Percentiles rank a stretch among this genome's conserved stretches.
phyloP scores from a whole-genome alignment of 2,797 vertebrate genomes.

The Xiphorhynchus erythropygius region DNA sequence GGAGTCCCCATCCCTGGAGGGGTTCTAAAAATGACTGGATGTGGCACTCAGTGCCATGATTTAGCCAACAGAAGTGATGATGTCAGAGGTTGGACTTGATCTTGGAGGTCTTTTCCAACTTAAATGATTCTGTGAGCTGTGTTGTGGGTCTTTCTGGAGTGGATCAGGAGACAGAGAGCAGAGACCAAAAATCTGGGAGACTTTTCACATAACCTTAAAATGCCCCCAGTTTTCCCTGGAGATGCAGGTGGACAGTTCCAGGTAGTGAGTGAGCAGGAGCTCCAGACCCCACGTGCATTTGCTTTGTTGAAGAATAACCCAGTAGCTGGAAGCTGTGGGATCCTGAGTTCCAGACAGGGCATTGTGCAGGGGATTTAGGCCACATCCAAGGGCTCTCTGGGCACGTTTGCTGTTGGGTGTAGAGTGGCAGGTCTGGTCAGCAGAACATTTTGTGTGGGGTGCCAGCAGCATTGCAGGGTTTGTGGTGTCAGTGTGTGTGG shows the following conservation, averaged over 20 bases:
- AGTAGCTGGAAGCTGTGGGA: neutral
- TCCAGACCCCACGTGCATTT: neutral
- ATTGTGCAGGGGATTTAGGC: neutral
- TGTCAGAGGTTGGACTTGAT: rapidly evolving
- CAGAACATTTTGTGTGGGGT: neutral
- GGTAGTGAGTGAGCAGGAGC: neutral
- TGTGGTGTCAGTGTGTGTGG: neutral
- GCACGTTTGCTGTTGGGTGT: neutral
- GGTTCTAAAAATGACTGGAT: neutral
- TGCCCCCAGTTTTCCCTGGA: neutral
- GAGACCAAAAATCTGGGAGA: neutral
- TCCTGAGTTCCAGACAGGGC: neutral
- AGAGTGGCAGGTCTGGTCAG: neutral
- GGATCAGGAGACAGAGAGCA: neutral
- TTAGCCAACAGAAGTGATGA: neutral
- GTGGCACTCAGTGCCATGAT: neutral
- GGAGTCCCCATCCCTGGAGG: neutral
- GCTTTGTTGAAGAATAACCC: neutral
- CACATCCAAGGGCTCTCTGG: neutral
- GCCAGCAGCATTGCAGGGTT: neutral
- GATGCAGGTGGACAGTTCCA: neutral
- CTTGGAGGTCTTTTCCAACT: neutral
- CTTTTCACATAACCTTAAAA: neutral
- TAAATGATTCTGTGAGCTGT: neutral
- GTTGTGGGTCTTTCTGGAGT: neutral